A percentile compares a stretch with the other conserved stretches of the same genome.
These are phyloP conservation scores for Porites rus DNA, from an alignment of 92 coral and sea anemone genomes.

Conservation along the genomic window DNA sequence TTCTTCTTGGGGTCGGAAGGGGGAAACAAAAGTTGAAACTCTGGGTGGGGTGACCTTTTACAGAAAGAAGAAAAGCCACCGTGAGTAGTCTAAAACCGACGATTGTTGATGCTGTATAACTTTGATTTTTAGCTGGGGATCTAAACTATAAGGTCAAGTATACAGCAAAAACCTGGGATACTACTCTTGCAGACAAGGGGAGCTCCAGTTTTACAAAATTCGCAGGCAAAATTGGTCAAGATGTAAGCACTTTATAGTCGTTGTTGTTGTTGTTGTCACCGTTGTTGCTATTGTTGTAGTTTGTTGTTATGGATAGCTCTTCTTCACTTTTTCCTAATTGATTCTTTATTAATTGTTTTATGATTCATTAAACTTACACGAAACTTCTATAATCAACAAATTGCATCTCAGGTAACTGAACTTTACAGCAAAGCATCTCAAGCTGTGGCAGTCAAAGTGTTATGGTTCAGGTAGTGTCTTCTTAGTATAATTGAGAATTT, in stretches of 20 bases:
- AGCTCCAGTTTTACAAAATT: background rate
- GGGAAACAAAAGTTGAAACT: too few species aligned
- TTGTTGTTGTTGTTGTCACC: background rate
- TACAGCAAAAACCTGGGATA: constrained; percentile 18
- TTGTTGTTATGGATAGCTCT: background rate
- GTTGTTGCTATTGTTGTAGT: background rate
- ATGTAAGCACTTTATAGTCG: constrained; percentile 12
- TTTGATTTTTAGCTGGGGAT: constrained; percentile 30
- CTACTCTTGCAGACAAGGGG: background rate
- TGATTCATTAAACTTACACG: background rate
- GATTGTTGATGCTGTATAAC: background rate
- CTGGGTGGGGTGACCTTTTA: background rate
- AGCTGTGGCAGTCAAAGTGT: background rate
- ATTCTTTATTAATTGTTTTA: background rate
- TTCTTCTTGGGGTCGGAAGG: too few species aligned
- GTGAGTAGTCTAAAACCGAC: background rate
- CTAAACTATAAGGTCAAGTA: constrained; percentile 27
- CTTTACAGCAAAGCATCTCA: background rate
- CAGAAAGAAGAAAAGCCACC: too few species aligned
- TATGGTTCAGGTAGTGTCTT: constrained; percentile 5
- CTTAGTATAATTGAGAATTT: too few species aligned
- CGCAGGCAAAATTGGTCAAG: background rate
- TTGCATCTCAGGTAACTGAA: background rate
- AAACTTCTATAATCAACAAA: too few species aligned
- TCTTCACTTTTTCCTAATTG: background rate